Evolutionary conservation across 2,113 vertebrate species (phyloP).

Genomic region (Sinocyclocheilus maitianheensis): DNA sequence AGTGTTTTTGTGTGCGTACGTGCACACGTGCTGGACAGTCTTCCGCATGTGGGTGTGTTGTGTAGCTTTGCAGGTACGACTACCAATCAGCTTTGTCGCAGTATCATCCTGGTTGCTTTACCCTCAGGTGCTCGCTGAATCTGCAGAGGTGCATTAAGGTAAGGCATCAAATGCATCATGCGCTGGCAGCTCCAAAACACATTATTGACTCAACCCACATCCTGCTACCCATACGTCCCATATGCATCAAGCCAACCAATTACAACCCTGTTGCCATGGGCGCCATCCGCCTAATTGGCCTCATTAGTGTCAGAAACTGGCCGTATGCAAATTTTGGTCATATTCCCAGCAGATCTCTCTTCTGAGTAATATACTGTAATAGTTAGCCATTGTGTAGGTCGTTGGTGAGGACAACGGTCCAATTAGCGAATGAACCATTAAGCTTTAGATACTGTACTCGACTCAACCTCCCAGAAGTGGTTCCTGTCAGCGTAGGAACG

Average conservation of each 20-base stretch:
- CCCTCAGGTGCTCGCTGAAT: slow-evolving; percentile 24
- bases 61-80: slow-evolving; percentile 41
- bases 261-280: slow-evolving; percentile 74
- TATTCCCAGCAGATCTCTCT: slow-evolving; percentile 61
- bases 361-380: slow-evolving; percentile 52
- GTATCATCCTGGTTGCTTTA: slow-evolving; percentile 39
- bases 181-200: slow-evolving; percentile 19
- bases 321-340: slow-evolving; percentile 67
- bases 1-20: slow-evolving; percentile 14
- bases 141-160: slow-evolving; percentile 25
- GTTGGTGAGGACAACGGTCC: slow-evolving; percentile 43
- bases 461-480: slow-evolving; percentile 35
- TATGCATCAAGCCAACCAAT: slow-evolving; percentile 64
- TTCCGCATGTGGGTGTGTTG: slow-evolving; percentile 4
- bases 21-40: neutral
- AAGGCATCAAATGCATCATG: slow-evolving; percentile 28
- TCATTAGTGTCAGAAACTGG: slow-evolving; percentile 72
- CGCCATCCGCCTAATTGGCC: slow-evolving; percentile 67
- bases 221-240: slow-evolving; percentile 55
- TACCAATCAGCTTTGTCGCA: slow-evolving; percentile 44
- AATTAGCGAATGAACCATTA: slow-evolving; percentile 59
- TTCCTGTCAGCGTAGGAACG: slow-evolving; percentile 16
- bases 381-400: slow-evolving; percentile 50
- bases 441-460: slow-evolving; percentile 35
- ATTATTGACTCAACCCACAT: slow-evolving; percentile 45